Evolutionary conservation across 2,113 vertebrate genomes (phyloP), one percentile per base, ranked within the genome.

Genomic region (Prunella himalayana): DNA sequence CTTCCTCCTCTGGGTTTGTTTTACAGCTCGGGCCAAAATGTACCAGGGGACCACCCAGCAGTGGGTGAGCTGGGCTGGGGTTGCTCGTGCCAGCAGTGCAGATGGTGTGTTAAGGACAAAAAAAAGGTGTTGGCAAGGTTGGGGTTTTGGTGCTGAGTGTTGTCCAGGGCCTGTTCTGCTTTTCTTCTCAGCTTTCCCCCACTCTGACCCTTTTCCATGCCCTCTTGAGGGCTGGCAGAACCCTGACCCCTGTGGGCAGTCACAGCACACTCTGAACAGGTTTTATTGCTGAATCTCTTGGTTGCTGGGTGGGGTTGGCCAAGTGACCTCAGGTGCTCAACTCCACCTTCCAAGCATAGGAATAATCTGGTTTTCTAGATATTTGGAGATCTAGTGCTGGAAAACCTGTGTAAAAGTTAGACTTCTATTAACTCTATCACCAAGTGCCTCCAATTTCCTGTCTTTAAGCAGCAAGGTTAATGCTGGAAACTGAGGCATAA

Each of bases 241-340:
- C 28, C 28, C 57, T 1, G 4, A 2, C 10, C n/a, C 41, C 49
- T 27, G 20, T 1, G 4, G 31, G 28, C 44, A 85, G 24, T 15
- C 33, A 2, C 27, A 6, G 11, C 1, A 0, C 28, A 33, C 57
- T 57, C 15, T 45, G 41, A 72, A 37, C 1, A 5, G 75, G 13
- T 50, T 90, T 83, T n/a, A 4, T 18, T 83, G 42, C 31, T 1
- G 0, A 28, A 33, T 51, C 22, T 63, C 76, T 81, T 31, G 8
- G 10, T n/a, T 51, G 9, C 15, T 41, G 44, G 7, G 18, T 28
- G 45, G 4, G 21, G 3, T 9, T 73, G 45, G 44, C 47, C 80
- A 75, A 56, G 51, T 17, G 51, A 49, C 17, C 51, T 86, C 39
- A 57, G 23, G 42, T 73, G 42, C 60, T 77, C 63, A 45, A 54